A percentile compares a stretch with the other conserved stretches of the same genome.
Conservation (phyloP, 2,797 vertebrate species). For the Onychomys leucogaster region DNA sequence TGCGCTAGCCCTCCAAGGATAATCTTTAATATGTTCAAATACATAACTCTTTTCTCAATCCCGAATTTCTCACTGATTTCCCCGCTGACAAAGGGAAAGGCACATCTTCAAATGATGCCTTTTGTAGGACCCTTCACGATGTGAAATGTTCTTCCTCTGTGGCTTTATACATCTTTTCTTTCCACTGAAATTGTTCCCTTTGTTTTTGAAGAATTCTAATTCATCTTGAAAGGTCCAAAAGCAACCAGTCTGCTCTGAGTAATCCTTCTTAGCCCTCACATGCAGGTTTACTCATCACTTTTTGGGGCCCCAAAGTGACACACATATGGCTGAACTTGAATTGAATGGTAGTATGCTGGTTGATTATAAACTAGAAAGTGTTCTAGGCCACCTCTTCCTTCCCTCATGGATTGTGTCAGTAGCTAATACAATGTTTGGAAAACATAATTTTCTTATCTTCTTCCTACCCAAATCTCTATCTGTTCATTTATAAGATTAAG, state of each 20-base stretch:
- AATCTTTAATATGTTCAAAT: background rate
- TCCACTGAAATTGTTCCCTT: background rate
- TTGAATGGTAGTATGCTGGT: background rate
- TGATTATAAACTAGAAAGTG: background rate
- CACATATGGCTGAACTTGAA: background rate
- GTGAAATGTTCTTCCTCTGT: background rate
- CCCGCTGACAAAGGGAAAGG: background rate
- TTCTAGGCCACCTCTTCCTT: background rate
- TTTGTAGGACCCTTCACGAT: background rate
- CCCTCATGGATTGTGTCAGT: background rate
- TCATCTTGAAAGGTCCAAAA: conserved; percentile 16
- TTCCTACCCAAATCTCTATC: background rate
- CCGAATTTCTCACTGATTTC: background rate
- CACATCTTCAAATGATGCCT: background rate
- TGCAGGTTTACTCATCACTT: background rate
- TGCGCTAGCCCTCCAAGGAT: background rate
- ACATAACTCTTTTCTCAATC: background rate
- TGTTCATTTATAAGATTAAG: conserved; percentile 16
- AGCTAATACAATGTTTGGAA: background rate
- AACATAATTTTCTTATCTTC: background rate
- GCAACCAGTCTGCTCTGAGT: background rate
- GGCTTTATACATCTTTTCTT: background rate
- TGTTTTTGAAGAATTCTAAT: background rate
- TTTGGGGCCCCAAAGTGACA: background rate
- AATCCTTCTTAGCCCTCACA: background rate